Evolutionary conservation across 2,113 vertebrate species (phyloP).

Genomic region (Alosa alosa): DNA sequence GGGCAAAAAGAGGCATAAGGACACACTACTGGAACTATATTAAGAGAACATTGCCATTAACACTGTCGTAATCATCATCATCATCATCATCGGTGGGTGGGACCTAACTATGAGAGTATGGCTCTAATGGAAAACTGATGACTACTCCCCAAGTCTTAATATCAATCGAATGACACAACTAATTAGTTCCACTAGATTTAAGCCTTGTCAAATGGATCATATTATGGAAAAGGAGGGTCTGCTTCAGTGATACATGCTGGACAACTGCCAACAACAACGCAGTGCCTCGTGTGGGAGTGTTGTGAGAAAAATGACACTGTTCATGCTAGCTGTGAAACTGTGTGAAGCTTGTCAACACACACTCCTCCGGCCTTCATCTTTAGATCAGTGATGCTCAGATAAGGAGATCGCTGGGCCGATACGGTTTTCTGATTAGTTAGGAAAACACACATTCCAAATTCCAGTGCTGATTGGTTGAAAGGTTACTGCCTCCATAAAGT

Average conservation of each 20-base stretch:
- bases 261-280: background rate
- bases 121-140: conserved; percentile 15
- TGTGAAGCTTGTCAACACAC: background rate
- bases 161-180: conserved; percentile 5
- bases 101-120: background rate
- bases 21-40: background rate
- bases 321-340: background rate
- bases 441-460: background rate
- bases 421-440: background rate
- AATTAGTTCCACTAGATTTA: conserved; percentile 16
- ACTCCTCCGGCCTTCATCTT: background rate
- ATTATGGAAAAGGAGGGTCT: background rate
- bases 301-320: background rate
- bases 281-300: background rate
- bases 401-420: background rate
- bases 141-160: background rate
- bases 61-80: background rate
- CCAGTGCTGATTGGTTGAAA: background rate
- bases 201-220: conserved; percentile 20
- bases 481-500: background rate
- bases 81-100: background rate
- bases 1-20: background rate
- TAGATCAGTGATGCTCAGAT: conserved; percentile 1
- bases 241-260: conserved; percentile 17
- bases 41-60: background rate